These are phyloP conservation scores for Drosophila simulans DNA, from an alignment of 1,140 invertebrate species.

Conservation along the genomic window DNA sequence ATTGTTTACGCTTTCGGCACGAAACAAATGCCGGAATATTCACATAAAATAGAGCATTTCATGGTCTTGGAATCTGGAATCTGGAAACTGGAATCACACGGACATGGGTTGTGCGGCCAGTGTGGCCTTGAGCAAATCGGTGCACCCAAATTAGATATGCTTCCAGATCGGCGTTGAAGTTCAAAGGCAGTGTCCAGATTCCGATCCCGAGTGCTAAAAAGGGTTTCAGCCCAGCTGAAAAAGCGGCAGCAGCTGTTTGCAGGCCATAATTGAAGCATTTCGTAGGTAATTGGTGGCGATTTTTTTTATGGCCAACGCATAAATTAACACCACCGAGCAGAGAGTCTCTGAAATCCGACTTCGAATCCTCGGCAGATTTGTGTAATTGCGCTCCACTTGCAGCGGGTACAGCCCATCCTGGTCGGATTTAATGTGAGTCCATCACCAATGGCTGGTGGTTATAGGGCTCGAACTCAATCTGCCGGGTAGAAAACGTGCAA, in stretches of 20 bases:
- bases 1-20: conserved; percentile 27
- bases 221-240: conserved; percentile 61
- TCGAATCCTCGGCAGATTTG: conserved; percentile 62
- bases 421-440: conserved; percentile 53
- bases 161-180: conserved; percentile 37
- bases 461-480: conserved; percentile 49
- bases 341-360: conserved; percentile 18
- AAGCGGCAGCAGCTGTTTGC: conserved; percentile 74
- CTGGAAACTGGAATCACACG: background rate
- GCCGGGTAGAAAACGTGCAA: conserved; percentile 56
- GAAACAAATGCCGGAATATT: conserved; percentile 4
- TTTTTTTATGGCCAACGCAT: conserved; percentile 78
- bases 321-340: conserved; percentile 74
- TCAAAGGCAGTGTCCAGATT: conserved; percentile 15
- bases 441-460: conserved; percentile 62
- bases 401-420: conserved; percentile 27
- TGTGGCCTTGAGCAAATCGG: conserved; percentile 46
- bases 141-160: conserved; percentile 57
- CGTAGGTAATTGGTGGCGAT: conserved; percentile 74
- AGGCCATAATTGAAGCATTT: conserved; percentile 79
- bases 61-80: background rate
- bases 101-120: background rate
- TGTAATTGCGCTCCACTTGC: conserved; percentile 66
- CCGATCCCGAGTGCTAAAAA: conserved; percentile 66
- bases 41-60: conserved; percentile 45